phyloP scores from a whole-genome alignment of 2,113 vertebrate species.

The Engystomops pustulosus region DNA sequence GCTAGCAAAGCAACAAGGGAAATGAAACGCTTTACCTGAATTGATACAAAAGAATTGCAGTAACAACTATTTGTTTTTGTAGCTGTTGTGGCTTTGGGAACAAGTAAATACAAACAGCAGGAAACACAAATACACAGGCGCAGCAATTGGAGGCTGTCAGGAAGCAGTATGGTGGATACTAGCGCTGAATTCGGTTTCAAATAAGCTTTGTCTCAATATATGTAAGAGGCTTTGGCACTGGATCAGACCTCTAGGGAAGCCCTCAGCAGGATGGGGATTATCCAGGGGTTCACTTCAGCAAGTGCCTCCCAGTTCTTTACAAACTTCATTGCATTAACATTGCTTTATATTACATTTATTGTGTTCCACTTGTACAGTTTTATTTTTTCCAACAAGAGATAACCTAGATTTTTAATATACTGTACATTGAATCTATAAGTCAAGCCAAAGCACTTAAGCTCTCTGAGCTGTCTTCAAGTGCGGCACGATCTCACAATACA shows the following conservation, averaged over 20 bases:
- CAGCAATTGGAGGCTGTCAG: conserved; percentile 73
- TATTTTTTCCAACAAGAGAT: conserved; percentile 19
- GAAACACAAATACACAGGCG: conserved; percentile 76
- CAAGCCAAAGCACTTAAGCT: not conserved
- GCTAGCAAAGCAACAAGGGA: conserved; percentile 62
- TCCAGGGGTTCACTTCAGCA: conserved; percentile 72
- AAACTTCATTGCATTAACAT: conserved; percentile 75
- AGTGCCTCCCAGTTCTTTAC: conserved; percentile 76
- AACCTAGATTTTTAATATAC: conserved; percentile 60
- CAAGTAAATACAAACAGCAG: conserved; percentile 82
- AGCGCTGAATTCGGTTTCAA: conserved; percentile 73
- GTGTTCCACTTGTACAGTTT: conserved; percentile 48
- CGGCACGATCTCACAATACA: not conserved
- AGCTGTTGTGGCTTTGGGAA: conserved; percentile 75
- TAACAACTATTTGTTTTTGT: conserved; percentile 78
- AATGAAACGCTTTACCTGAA: conserved; percentile 67
- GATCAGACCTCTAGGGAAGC: conserved; percentile 81
- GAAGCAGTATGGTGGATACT: conserved; percentile 73
- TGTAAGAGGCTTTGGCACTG: conserved; percentile 76
- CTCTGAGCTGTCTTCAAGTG: conserved; percentile 21
- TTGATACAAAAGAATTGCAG: conserved; percentile 67
- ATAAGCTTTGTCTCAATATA: conserved; percentile 81
- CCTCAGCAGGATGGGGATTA: conserved; percentile 79
- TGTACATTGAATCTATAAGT: conserved; percentile 48
- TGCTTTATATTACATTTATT: conserved; percentile 66